These are phyloP conservation scores for Passer domesticus DNA, from an alignment of 2,113 vertebrate genomes.

Conservation along the genomic window DNA sequence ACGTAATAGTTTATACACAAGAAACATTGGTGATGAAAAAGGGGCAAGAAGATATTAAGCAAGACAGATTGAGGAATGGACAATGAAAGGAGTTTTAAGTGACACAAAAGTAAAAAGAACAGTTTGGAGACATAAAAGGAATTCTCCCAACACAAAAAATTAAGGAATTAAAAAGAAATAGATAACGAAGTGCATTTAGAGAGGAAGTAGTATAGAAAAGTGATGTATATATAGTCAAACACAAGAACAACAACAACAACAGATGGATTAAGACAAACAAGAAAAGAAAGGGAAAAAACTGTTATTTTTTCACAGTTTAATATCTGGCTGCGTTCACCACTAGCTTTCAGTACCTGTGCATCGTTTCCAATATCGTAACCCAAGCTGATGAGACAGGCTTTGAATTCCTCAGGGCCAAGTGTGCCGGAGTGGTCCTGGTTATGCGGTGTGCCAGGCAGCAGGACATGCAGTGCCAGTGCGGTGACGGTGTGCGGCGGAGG, in stretches of 20 bases:
- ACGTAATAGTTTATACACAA: neutral
- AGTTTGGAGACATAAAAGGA: constrained; percentile 14
- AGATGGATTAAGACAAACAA: constrained; percentile 70
- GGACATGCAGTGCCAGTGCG: constrained; percentile 72
- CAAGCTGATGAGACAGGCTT: constrained; percentile 99
- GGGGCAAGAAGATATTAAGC: neutral
- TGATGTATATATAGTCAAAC: neutral
- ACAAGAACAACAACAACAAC: constrained; percentile 21
- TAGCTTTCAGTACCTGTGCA: constrained; percentile 90
- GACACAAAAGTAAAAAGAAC: neutral
- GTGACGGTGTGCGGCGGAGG: constrained; percentile 50
- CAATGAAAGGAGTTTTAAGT: neutral
- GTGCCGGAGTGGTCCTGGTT: constrained; percentile 98
- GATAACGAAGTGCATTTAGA: constrained; percentile 3
- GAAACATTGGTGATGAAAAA: neutral
- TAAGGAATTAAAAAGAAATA: neutral
- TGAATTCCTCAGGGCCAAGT: constrained; percentile 98
- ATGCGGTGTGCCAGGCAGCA: constrained; percentile 85
- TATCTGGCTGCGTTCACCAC: constrained; percentile 70
- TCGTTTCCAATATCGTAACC: constrained; percentile 99
- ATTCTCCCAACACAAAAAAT: constrained; percentile 8
- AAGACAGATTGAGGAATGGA: neutral
- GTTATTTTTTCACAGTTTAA: constrained; percentile 76
- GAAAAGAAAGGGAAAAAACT: constrained; percentile 73
- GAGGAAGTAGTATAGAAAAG: neutral